Conservation (phyloP, 1,140 invertebrate species). For the Parasteatoda tepidariorum region DNA sequence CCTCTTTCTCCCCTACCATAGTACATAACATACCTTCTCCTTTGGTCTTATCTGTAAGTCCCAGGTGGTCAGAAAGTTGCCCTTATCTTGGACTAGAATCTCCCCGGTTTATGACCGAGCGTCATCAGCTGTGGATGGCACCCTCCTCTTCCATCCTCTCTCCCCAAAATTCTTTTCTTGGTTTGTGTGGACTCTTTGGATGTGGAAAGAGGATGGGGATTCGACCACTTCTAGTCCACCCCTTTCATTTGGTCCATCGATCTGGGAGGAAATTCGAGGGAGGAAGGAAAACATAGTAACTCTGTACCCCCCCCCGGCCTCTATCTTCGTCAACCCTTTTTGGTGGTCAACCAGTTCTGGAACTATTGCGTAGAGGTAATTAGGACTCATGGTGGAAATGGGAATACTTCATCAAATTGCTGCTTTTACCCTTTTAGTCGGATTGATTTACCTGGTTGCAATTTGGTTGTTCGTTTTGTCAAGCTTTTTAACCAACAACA, state of each 20-base stretch:
- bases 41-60: conserved; percentile 36
- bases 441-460: not conserved
- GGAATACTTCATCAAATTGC: conserved; percentile 31
- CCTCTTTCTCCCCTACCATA: not conserved
- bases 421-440: not conserved
- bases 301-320: not conserved
- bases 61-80: conserved; percentile 40
- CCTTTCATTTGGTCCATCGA: conserved; percentile 3
- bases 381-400: conserved; percentile 14
- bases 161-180: conserved; percentile 6
- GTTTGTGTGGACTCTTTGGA: conserved; percentile 8
- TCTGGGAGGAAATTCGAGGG: not conserved
- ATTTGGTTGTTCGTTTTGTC: no score
- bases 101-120: conserved; percentile 51
- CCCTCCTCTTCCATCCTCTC: not conserved
- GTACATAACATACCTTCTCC: conserved; percentile 1
- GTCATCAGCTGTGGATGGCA: conserved; percentile 43
- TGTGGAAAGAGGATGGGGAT: conserved; percentile 1
- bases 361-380: conserved; percentile 28
- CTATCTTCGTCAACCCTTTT: conserved; percentile 2
- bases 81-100: conserved; percentile 32
- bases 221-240: conserved; percentile 11
- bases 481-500: no score
- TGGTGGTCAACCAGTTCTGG: conserved; percentile 33
- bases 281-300: not conserved